Evolutionary conservation across 2,888 invertebrate species (phyloP), one percentile per base, ranked within the genome.

Genomic region (Zaprionus obscuricornis): DNA sequence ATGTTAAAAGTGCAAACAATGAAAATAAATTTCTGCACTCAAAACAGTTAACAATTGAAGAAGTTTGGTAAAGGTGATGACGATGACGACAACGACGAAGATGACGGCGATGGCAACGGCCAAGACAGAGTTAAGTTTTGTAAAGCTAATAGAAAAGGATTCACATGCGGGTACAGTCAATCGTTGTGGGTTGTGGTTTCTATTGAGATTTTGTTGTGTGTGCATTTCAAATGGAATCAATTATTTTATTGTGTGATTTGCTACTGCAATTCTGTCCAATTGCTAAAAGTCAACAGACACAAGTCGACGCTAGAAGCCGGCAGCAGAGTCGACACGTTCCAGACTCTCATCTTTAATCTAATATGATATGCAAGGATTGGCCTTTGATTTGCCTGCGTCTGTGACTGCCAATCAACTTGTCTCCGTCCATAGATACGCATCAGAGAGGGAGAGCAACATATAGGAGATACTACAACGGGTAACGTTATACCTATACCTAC

Each of bases 201-300:
- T n/a, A n/a, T n/a, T n/a, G n/a, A n/a, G n/a, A n/a, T n/a, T 36
- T 40, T 33, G 50, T 27, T 49, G 43, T 70, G 68, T 68, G 78
- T 84, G 66, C 82, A 77, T 81, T 86, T 77, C 52, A 74, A 86
- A 86, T 84, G 82, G 78, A 81, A 81, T 82, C 86, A 82, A 82
- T 82, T 82, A 82, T 82, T 82, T 86, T 86, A 86, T 82, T 86
- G 85, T 82, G 85, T 82, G 83, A 84, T 71, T 81, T 84, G 72
- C 70, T 51, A 71, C 66, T 74, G 78, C 56, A 74, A 65, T 64
- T 63, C 81, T 8, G 10, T 75, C 83, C 84, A 73, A 85, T 79
- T 79, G 59, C 59, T 55, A 56, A 67, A 86, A 74, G 82, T 86
- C 85, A 81, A 85, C 60, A 86, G 71, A 67, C 58, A 57, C 54